phyloP scores from a whole-genome alignment of 2,888 invertebrate genomes.

The Camptogramma bilineatum region DNA sequence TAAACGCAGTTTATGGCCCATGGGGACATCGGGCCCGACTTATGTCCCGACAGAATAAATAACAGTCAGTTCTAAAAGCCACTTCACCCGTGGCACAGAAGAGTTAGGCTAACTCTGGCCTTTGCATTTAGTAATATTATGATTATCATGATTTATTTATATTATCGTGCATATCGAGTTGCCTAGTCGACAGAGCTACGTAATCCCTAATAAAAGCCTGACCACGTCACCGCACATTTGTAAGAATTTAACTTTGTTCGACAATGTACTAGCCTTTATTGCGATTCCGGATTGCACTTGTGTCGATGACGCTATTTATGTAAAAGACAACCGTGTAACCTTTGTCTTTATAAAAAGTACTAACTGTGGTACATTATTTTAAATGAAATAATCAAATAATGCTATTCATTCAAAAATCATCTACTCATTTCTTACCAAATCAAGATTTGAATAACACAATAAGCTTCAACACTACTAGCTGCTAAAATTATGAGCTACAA shows the following conservation, averaged over 20 bases:
- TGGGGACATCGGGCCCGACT: constrained; percentile 12
- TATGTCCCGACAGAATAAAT: constrained; percentile 1
- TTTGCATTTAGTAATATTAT: neutral
- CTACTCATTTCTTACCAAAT: too few species aligned
- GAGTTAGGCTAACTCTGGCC: neutral
- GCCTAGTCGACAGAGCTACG: neutral
- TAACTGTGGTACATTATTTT: too few species aligned
- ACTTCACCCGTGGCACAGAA: neutral
- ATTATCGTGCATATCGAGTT: neutral
- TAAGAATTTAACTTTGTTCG: neutral
- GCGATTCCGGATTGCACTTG: neutral
- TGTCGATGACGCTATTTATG: neutral
- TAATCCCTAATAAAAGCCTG: neutral
- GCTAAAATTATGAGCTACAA: too few species aligned
- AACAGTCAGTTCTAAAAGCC: neutral
- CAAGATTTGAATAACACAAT: too few species aligned
- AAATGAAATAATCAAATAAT: too few species aligned
- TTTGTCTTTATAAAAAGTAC: neutral
- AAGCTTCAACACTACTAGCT: too few species aligned
- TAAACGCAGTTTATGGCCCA: constrained; percentile 24
- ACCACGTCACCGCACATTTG: neutral
- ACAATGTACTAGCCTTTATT: neutral
- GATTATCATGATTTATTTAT: neutral
- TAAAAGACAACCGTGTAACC: neutral
- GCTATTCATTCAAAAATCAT: too few species aligned